Evolutionary conservation across 2,888 invertebrate species (phyloP), one percentile per base, ranked within the genome.

Genomic region (Ophion slaviceki): DNA sequence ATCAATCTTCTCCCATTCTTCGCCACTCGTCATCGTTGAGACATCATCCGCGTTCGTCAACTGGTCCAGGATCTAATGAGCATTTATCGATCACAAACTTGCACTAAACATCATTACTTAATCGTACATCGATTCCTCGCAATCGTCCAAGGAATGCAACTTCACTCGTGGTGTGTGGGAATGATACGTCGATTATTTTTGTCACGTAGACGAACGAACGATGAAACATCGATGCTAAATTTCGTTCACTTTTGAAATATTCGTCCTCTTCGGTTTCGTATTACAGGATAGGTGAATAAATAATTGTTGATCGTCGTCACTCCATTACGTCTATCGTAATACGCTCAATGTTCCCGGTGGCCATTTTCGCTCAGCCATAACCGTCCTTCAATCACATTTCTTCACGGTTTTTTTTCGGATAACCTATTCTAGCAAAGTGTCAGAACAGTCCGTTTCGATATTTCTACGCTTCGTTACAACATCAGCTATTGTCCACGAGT

Each of bases 61-160:
- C 67, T 83, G 86, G 81, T 86, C 82, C 84, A 79, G 77, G 67
- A 80, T 77, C 75, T 53, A 81, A 80, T 80, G 80, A 85, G 81
- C 77, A 85, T 85, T 78, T 70, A 47, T 74, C 75, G 17, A 72
- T 70, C 57, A 32, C 57, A 61, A 61, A 61, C 2, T 76, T 57
- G n/a, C 45, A 68, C 61, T 68, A 78, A 32, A 68, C 53, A 66
- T 82, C 20, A 20, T 70, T 28, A 14, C 36, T 75, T 45, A 24
- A 57, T 80, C 68, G 64, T 80, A 77, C 74, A 78, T 80, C 68
- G 78, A 86, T 86, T 83, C 86, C 86, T 81, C 86, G 81, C 71
- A 81, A 86, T 86, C 81, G 80, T 83, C 75, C 81, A 84, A 86
- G 91, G 91, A 91, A 91, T 91, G 91, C 91, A 91, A 88, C 86